Evolutionary conservation across 2,797 vertebrate genomes (phyloP), one percentile per base, ranked within the genome.

Genomic region (Heterohyrax brucei): DNA sequence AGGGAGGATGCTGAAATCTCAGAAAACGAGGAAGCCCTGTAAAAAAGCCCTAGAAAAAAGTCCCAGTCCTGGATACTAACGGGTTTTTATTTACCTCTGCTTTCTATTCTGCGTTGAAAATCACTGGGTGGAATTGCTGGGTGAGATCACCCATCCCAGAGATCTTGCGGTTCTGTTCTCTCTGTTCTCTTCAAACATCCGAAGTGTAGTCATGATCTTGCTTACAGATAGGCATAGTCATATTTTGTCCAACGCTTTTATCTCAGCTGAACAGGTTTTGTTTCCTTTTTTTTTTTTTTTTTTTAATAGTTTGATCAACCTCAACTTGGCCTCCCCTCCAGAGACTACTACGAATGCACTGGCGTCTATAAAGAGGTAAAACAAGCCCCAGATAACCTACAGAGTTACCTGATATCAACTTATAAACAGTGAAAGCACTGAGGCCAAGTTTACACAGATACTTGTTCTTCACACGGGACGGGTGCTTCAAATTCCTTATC

Each of bases 291-390:
- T 84, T 19, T 95, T 85, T 80, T 97, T 70, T 70, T n/a, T 70
- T 12, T n/a, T n/a, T n/a, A 68, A 70, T 73, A 73, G 70, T 22
- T 99, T 93, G 99, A 99, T 95, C 99, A 99, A 94, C 99, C 99
- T 50, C 99, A 98, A 77, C 99, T 99, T 33, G 99, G 99, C 94
- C 98, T 99, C 61, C 98, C 99, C 96, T 99, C 99, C 96, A 98
- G 99, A 96, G 99, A 99, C 98, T 99, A 99, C 98, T 99, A 99
- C 5, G 97, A 98, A 33, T 99, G 99, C 97, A 99, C 98, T 3
- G 99, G 99, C 33, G 98, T 98, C 2, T 99, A 99, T 87, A 97
- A 98, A 97, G 99, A 99, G 99, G 99, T 99, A 98, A 96, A 91
- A 24, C 10, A 21, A 3, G 44, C 21, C 12, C 59, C 2, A 70